Evolutionary conservation across 2,888 invertebrate genomes (phyloP), one percentile per base, ranked within the genome.

Genomic region (Mythimna impura): DNA sequence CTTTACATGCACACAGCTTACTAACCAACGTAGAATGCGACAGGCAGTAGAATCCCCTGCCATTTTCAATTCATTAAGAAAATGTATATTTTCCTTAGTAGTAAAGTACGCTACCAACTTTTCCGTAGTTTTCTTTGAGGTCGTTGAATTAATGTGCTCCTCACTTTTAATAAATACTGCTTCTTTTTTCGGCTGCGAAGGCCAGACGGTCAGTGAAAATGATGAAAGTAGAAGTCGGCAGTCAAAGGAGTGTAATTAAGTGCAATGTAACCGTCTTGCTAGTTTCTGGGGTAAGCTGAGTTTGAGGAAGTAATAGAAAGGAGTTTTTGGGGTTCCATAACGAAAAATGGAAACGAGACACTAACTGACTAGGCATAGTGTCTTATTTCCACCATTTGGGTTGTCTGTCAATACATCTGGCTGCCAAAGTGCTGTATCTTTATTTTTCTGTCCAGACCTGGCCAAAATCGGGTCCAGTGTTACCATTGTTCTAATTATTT

Each of bases 131-230:
- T 81, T 83, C 81, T 79, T 75, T 84, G 84, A 83, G 83, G 86
- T 84, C 73, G 61, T 68, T 60, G 78, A 88, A 88, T 88, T 84
- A 87, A 88, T 87, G 82, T 82, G 73, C 65, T n/a, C 74, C 43
- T 72, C 75, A 66, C 77, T 83, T 80, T 85, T 85, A 84, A 86
- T 87, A 87, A 86, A 86, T 71, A 74, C 73, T 80, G 75, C 76
- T 83, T 83, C 74, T 47, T 75, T 79, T 71, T 52, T 30, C 58
- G 43, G 47, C 40, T 12, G 60, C 47, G 47, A 20, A 47, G 47
- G 47, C 36, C 40, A 70, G 72, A 72, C 58, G 63, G 73, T 79
- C 60, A 61, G 34, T 80, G 73, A 73, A 74, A 84, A 82, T 80
- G 52, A 71, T 76, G 75, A 77, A 75, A 79, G 76, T 64, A 70